These are phyloP conservation scores for Shinisaurus crocodilurus DNA, from an alignment of 2,113 vertebrate species.

Conservation along the genomic window DNA sequence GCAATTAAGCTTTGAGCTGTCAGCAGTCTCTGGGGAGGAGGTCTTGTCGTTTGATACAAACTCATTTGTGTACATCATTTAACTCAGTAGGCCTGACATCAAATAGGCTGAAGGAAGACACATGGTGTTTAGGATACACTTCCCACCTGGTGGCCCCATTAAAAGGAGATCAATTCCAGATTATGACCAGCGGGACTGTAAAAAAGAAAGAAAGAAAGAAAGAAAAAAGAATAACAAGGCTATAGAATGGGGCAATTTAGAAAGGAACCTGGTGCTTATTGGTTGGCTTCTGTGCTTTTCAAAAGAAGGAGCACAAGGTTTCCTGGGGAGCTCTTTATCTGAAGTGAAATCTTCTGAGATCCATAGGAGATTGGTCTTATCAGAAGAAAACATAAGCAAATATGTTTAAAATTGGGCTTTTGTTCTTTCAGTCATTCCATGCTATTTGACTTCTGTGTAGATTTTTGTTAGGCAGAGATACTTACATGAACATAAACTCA, in stretches of 20 bases:
- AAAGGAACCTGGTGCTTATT: not conserved
- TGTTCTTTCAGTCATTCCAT: not conserved
- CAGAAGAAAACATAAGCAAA: not conserved
- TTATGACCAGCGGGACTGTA: slow-evolving; percentile 17
- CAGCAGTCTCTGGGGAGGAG: fast-evolving
- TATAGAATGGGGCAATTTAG: not conserved
- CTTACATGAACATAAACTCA: not conserved
- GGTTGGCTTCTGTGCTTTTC: not conserved
- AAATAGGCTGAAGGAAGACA: fast-evolving
- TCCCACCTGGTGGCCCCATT: slow-evolving; percentile 19
- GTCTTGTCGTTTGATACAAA: not conserved
- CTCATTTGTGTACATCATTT: not conserved
- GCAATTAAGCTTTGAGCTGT: fast-evolving
- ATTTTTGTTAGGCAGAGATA: not conserved
- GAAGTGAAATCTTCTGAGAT: not conserved
- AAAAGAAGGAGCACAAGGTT: not conserved
- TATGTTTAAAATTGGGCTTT: not conserved
- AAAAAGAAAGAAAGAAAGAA: not conserved
- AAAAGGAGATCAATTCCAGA: slow-evolving; percentile 22
- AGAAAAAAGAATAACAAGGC: not conserved
- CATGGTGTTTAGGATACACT: not conserved
- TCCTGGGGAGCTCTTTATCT: not conserved
- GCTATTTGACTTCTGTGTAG: not conserved
- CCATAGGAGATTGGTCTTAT: not conserved
- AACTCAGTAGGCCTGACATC: not conserved